Evolutionary conservation across 2,113 vertebrate genomes (phyloP).

Genomic region (Coryphaenoides rupestris): DNA sequence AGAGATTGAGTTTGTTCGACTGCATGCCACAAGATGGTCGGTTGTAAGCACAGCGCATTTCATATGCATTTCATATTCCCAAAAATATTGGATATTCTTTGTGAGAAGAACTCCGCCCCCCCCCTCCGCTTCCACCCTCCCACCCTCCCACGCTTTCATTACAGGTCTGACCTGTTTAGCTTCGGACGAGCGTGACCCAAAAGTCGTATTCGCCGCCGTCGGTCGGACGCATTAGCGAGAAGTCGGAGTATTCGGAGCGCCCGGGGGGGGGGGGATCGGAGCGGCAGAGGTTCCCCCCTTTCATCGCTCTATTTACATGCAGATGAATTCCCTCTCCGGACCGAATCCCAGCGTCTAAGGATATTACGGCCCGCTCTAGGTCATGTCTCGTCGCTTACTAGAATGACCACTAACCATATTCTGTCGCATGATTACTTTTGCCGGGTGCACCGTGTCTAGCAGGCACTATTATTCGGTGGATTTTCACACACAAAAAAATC

Average conservation of each 20-base stretch:
- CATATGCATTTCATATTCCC: conserved; percentile 53
- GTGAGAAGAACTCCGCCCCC: conserved; percentile 43
- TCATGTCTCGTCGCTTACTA: conserved; percentile 14
- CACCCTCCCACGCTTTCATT: conserved; percentile 54
- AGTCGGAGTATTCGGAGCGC: background rate
- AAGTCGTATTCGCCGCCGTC: conserved; percentile 38
- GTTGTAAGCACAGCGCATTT: conserved; percentile 57
- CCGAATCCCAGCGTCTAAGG: conserved; percentile 15
- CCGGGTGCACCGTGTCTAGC: conserved; percentile 50
- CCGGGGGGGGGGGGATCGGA: conserved; percentile 22
- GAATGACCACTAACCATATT: conserved; percentile 6
- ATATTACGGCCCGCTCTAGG: conserved; percentile 36
- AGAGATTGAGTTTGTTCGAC: conserved; percentile 46
- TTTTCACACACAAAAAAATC: too few species aligned
- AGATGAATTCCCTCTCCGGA: conserved; percentile 31
- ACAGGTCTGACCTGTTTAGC: conserved; percentile 53
- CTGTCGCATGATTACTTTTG: conserved; percentile 61
- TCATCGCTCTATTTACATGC: conserved; percentile 32
- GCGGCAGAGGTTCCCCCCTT: conserved; percentile 15
- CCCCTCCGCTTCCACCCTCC: conserved; percentile 41
- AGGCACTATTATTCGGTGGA: background rate
- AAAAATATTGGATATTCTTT: conserved; percentile 49
- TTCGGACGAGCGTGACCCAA: conserved; percentile 57
- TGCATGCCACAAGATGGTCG: conserved; percentile 54
- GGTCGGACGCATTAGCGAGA: conserved; percentile 29